A percentile compares a stretch with the other conserved stretches of the same genome.
phyloP scores from a whole-genome alignment of 1,140 invertebrate genomes.

The Calephelis nemesis region DNA sequence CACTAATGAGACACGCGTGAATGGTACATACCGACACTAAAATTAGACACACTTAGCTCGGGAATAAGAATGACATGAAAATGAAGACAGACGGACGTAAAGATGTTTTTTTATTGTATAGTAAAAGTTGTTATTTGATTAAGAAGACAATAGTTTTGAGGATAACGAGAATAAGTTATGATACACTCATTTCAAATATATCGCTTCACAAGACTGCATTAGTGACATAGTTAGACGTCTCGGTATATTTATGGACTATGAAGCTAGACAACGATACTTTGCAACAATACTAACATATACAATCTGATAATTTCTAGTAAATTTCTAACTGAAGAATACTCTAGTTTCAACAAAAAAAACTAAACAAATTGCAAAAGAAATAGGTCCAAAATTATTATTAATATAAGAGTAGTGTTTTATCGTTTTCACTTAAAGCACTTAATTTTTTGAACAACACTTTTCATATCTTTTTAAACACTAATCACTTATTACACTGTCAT shows the following conservation, averaged over 20 bases:
- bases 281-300: too few species aligned
- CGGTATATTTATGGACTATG: constrained; percentile 54
- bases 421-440: constrained; percentile 8
- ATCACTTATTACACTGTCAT: neutral
- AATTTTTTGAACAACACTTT: neutral
- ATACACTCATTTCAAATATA: neutral
- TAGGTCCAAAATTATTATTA: neutral
- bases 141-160: too few species aligned
- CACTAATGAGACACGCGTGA: constrained; percentile 54
- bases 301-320: too few species aligned
- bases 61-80: neutral
- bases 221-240: constrained; percentile 61
- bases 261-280: too few species aligned
- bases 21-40: constrained; percentile 34
- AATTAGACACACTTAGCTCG: constrained; percentile 43
- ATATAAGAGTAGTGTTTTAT: constrained; percentile 1
- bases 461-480: neutral
- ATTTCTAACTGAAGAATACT: too few species aligned
- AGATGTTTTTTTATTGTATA: too few species aligned
- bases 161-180: too few species aligned
- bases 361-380: neutral
- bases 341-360: neutral
- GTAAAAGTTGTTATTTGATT: too few species aligned
- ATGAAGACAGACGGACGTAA: too few species aligned
- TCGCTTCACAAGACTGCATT: constrained; percentile 42